Conservation (phyloP, 2,113 vertebrate species). For the Lichenostomus cassidix region DNA sequence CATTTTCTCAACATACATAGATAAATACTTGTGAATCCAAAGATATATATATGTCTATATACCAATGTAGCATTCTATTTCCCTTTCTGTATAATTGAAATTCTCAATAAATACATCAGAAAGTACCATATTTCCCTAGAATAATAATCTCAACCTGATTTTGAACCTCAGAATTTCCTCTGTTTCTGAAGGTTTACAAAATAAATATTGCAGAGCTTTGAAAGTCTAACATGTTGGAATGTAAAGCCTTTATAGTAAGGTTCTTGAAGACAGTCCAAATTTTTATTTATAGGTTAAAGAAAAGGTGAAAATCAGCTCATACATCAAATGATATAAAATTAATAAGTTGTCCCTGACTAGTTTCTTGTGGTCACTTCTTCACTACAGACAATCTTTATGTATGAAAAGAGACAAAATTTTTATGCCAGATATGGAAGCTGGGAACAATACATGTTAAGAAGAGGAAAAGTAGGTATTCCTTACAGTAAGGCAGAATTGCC, state of each 20-base stretch:
- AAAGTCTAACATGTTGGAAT: not conserved
- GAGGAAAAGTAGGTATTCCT: not conserved
- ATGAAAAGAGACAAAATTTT: not conserved
- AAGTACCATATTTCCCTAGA: not conserved
- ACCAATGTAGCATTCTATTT: not conserved
- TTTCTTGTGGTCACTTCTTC: not conserved
- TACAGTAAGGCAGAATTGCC: not conserved
- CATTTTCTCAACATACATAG: not conserved
- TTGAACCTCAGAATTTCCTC: not conserved
- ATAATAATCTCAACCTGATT: not conserved
- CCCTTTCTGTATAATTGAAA: not conserved
- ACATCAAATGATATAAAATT: not conserved
- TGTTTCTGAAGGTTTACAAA: not conserved
- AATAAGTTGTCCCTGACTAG: not conserved
- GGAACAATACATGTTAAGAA: not conserved
- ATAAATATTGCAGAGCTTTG: not conserved
- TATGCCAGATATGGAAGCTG: not conserved
- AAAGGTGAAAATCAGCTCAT: not conserved
- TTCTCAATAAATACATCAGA: not conserved
- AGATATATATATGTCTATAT: accelerated
- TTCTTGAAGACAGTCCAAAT: not conserved
- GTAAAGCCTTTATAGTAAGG: not conserved
- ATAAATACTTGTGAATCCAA: not conserved
- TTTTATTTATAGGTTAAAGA: not conserved
- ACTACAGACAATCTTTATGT: not conserved